phyloP scores from a whole-genome alignment of 2,113 vertebrate genomes.

The Lathamus discolor region DNA sequence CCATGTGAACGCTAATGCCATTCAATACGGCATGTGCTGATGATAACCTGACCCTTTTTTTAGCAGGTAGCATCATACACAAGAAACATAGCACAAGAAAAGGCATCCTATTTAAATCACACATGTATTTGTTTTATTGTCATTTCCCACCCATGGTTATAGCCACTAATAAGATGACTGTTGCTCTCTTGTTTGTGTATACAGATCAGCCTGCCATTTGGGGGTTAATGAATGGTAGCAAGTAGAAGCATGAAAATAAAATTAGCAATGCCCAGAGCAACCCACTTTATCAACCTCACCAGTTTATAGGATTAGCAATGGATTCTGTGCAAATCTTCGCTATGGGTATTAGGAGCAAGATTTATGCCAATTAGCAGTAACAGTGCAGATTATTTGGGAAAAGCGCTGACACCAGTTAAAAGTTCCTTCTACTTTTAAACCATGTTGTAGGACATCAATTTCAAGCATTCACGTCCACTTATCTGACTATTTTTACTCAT shows the following conservation, averaged over 20 bases:
- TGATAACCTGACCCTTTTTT: not conserved
- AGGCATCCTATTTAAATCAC: not conserved
- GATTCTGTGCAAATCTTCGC: constrained; percentile 65
- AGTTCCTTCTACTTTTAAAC: constrained; percentile 17
- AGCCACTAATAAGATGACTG: not conserved
- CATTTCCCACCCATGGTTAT: not conserved
- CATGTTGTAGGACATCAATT: not conserved
- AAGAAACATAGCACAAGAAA: not conserved
- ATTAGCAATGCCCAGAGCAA: constrained; percentile 64
- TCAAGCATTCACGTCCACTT: not conserved
- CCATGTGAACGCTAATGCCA: not conserved
- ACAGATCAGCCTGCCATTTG: not conserved
- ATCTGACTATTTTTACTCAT: not conserved
- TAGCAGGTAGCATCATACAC: not conserved
- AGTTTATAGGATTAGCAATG: constrained; percentile 71
- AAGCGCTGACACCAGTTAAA: not conserved
- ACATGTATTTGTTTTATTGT: not conserved
- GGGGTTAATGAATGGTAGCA: constrained; percentile 58
- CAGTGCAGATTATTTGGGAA: constrained; percentile 36
- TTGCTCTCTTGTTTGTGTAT: not conserved
- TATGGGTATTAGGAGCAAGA: constrained; percentile 43
- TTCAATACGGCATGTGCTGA: not conserved
- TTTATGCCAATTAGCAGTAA: constrained; percentile 57
- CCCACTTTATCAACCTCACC: constrained; percentile 57
- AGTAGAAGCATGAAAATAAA: constrained; percentile 69